Conservation (phyloP, 2,888 invertebrate genomes). For the Hesperia comma region DNA sequence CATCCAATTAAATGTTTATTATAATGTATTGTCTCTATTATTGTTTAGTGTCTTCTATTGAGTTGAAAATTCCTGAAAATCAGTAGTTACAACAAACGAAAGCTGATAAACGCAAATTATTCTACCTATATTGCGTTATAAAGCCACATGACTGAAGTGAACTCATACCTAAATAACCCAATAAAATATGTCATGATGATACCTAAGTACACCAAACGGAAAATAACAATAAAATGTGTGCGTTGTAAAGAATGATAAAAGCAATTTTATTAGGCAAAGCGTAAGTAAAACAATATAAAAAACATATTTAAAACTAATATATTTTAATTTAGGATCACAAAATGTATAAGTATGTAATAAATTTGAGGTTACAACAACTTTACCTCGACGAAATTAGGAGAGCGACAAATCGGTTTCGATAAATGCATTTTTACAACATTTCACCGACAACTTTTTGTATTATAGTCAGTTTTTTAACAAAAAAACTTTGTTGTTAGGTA, state of each 20-base stretch:
- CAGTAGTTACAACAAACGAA: no score
- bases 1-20: no score
- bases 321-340: constrained; percentile 81
- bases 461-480: neutral
- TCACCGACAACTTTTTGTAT: neutral
- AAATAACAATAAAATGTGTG: constrained; percentile 25
- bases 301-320: constrained; percentile 64
- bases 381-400: constrained; percentile 34
- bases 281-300: constrained; percentile 46
- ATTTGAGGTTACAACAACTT: constrained; percentile 43
- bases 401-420: constrained; percentile 31
- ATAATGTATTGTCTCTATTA: no score
- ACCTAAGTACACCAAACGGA: neutral
- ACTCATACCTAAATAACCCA: neutral
- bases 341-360: constrained; percentile 43
- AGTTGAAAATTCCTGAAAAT: no score
- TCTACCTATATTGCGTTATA: no score
- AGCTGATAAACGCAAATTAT: no score
- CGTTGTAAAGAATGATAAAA: constrained; percentile 22
- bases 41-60: no score
- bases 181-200: neutral
- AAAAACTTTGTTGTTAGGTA: neutral
- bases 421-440: constrained; percentile 40
- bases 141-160: neutral
- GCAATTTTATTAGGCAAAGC: constrained; percentile 32